Evolutionary conservation across 2,113 vertebrate species (phyloP).

Genomic region (Lasiurus borealis): DNA sequence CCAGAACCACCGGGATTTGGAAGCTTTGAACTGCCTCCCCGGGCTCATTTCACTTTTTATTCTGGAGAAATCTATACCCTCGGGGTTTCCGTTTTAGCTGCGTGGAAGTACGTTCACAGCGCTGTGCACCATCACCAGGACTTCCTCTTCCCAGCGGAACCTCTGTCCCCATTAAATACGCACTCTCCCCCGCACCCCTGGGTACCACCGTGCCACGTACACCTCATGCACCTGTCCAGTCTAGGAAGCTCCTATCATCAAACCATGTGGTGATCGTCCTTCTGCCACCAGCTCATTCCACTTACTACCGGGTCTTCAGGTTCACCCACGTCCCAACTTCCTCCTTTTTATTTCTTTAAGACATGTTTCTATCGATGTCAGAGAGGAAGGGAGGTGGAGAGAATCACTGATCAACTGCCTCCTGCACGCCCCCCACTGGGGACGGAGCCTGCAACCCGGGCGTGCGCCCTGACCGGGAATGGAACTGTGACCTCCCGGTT

Average conservation of each 20-base stretch:
- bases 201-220: not conserved
- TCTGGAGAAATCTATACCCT: not conserved
- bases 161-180: not conserved
- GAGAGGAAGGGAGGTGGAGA: no score
- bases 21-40: not conserved
- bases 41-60: not conserved
- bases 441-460: no score
- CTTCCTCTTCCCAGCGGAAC: not conserved
- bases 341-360: not conserved
- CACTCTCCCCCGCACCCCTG: fast-evolving
- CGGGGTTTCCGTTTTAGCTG: not conserved
- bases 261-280: no score
- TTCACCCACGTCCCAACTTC: not conserved
- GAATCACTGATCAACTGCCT: no score
- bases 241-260: no score
- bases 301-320: no score
- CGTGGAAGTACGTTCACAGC: not conserved
- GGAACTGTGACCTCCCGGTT: no score
- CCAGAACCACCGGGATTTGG: not conserved
- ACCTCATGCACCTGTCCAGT: no score
- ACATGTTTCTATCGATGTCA: no score
- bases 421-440: no score
- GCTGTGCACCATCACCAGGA: not conserved
- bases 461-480: no score
- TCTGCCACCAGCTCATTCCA: no score